These are phyloP conservation scores for Halictus ligatus DNA, from an alignment of 2,888 invertebrate genomes.

Conservation along the genomic window DNA sequence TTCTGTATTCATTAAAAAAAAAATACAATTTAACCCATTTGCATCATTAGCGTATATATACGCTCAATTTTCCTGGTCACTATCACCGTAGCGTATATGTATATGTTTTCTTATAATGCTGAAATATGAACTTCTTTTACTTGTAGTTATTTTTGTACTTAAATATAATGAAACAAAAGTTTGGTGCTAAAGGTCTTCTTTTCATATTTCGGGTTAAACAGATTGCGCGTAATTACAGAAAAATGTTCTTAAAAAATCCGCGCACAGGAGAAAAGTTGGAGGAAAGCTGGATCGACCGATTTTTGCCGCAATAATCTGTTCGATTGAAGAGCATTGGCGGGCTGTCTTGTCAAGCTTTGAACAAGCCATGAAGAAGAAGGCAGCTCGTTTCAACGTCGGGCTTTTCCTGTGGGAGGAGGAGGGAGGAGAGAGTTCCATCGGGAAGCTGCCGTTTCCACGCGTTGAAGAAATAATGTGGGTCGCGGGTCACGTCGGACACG, in stretches of 20 bases:
- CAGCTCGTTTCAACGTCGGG: neutral
- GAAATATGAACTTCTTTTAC: too few relatives aligned
- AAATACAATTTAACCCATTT: too few relatives aligned
- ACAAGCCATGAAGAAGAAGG: neutral
- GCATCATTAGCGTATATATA: too few relatives aligned
- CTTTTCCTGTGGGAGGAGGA: neutral
- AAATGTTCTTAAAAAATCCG: neutral
- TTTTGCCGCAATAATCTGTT: neutral
- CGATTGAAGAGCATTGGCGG: neutral
- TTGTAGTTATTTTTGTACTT: too few relatives aligned
- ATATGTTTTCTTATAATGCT: too few relatives aligned
- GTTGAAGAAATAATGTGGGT: conserved; percentile 41
- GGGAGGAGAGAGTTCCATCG: neutral
- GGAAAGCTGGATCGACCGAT: neutral
- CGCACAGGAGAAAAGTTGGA: neutral
- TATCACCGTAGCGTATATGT: too few relatives aligned
- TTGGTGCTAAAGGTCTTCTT: too few relatives aligned
- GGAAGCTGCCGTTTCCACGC: conserved; percentile 1
- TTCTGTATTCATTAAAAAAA: too few relatives aligned
- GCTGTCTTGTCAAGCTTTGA: neutral
- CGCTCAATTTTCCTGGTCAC: too few relatives aligned
- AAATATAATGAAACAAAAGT: too few relatives aligned
- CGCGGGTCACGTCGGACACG: conserved; percentile 35
- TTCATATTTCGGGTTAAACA: too few relatives aligned
- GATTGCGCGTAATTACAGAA: neutral